Base-by-base conservation (phyloP, 1,140 invertebrate species). In the Drosophila sp. region DNA sequence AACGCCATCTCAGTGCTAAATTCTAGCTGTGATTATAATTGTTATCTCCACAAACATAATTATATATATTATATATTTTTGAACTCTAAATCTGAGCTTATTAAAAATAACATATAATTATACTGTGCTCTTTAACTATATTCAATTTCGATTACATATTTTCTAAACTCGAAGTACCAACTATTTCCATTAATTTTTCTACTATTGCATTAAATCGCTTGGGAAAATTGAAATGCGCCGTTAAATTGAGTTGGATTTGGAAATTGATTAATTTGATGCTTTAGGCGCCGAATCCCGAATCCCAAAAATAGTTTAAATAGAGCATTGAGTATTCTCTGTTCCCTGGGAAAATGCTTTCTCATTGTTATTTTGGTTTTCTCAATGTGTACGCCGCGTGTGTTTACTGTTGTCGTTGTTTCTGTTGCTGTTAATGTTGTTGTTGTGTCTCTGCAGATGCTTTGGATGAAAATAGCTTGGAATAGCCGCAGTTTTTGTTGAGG, bases 381-480 rank as follows among this genome's bases (percentile, higher is more conserved):
- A 18, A 25, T 50, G 21, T 32, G 32, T 36, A 11, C 32, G 27
- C 4, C 4, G 43, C 38, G 43, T 51, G 56, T 54, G 59, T 41
- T 50, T 64, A 18, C 34, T 45, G 45, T 38, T 51, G 16, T 53
- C 41, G 50, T 63, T 72, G 62, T 65, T 34, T 59, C 29, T 66
- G 36, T 58, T 61, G 48, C 48, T 73, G 25, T 43, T 50, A 46
- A 38, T 51, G 13, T 53, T 57, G 57, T 67, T 72, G 62, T 57
- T 40, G 16, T 16, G 59, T 58, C 58, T 78, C 48, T 86, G 78
- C 82, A 87, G 72, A 86, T 87, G 82, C 82, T 86, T 62, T 58
- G 71, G 78, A 82, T 86, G 62, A 86, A 86, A 86, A 86, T 86
- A 87, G 72, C 82, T 87, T 87, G 71, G 56, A 66, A 81, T 67